Evolutionary conservation across 1,140 invertebrate genomes (phyloP).

Genomic region (Drosophila athabasca): DNA sequence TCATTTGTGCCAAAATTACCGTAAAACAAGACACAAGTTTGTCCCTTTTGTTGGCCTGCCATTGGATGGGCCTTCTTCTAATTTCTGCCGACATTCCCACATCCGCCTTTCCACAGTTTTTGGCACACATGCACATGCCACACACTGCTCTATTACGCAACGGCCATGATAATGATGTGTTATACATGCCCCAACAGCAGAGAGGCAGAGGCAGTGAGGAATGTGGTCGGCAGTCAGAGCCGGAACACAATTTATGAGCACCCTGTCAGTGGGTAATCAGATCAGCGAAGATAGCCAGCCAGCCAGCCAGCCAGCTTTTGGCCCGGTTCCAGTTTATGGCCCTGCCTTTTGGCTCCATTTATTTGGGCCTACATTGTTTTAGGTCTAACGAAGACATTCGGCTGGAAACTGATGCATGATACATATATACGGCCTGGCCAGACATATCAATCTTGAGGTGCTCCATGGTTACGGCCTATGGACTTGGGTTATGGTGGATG

Average conservation of each 20-base stretch:
- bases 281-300: conserved; percentile 56
- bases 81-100: conserved; percentile 14
- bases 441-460: conserved; percentile 8
- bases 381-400: conserved; percentile 6
- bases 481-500: neutral
- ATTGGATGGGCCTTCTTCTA: conserved; percentile 15
- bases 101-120: conserved; percentile 17
- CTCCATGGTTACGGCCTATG: neutral
- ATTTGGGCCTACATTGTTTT: neutral
- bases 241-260: conserved; percentile 51
- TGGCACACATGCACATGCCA: conserved; percentile 32
- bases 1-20: conserved; percentile 63
- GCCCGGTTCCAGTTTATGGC: conserved; percentile 24
- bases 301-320: conserved; percentile 43
- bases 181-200: conserved; percentile 39
- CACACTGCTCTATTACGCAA: conserved; percentile 43
- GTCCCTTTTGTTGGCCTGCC: conserved; percentile 19
- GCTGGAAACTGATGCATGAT: conserved; percentile 15
- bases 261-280: conserved; percentile 58
- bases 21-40: conserved; percentile 53
- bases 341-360: conserved; percentile 17
- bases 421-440: neutral
- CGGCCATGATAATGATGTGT: conserved; percentile 67
- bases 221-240: neutral
- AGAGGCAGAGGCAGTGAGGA: neutral